Base-by-base conservation (phyloP, 2,113 vertebrate genomes). In the Cyprinus carpio region DNA sequence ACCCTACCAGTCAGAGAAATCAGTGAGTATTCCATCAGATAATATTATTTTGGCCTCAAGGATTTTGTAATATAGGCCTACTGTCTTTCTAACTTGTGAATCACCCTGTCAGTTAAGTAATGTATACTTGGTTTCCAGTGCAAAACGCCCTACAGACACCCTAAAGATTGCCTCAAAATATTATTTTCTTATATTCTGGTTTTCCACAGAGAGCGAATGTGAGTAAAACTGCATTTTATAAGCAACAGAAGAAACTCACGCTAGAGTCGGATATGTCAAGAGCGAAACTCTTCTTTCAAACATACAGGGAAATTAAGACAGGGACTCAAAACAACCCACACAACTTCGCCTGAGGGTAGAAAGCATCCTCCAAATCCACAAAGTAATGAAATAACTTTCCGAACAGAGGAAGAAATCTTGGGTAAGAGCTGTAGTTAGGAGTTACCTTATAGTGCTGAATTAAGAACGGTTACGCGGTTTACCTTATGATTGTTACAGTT, bases 41-140 rank as follows among this genome's bases (percentile, higher is more conserved):
- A 86, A 76, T 82, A 75, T 81, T 80, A 81, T 83, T 88, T 88
- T 86, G 81, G 79, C 84, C 67, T 83, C 27, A 75, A 69, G 76
- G 25, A 65, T 43, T 80, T 64, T 80, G 7, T 64, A 49, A n/a
- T 10, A 43, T 43, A 78, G 20, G 60, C 15, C 16, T 18, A 4
- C 16, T 77, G 4, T 58, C 75, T 78, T 37, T 77, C n/a, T 27
- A 46, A 37, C 51, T 9, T 27, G 7, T 65, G 56, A 81, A 65
- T 81, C 58, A 40, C 37, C 13, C 84, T 76, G 49, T 81, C 56
- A 56, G 23, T 79, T 84, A n/a, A 75, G 34, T 81, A 83, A 80
- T 43, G 25, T 9, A 46, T 83, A 56, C 79, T 82, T 40, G n/a
- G 62, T 13, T 65, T 58, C 37, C 54, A 83, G 18, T 72, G 23